Evolutionary conservation across 2,888 invertebrate species (phyloP).

Genomic region (Nephrotoma guestfalica): DNA sequence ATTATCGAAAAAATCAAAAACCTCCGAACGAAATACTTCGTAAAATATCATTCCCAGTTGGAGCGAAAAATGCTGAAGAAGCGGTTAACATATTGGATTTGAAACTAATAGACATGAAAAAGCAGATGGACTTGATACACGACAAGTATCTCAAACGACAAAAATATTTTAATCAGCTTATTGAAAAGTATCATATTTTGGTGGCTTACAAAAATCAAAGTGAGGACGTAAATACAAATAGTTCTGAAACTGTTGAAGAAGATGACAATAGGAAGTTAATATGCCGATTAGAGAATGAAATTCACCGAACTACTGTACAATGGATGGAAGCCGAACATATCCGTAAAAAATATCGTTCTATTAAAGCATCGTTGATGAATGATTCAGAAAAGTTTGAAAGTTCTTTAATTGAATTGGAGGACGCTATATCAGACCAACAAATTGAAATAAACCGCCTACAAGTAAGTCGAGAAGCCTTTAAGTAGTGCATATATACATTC

Average conservation of each 20-base stretch:
- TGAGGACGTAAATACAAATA: constrained; percentile 17
- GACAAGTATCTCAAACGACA: constrained; percentile 53
- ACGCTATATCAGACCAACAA: constrained; percentile 49
- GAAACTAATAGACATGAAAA: constrained; percentile 51
- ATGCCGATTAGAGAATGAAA: constrained; percentile 62
- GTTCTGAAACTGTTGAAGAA: constrained; percentile 32
- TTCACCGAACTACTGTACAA: constrained; percentile 66
- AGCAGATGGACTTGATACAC: constrained; percentile 55
- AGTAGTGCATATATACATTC: neutral
- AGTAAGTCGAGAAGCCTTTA: constrained; percentile 26
- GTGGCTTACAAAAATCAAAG: constrained; percentile 40
- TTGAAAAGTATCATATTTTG: constrained; percentile 45
- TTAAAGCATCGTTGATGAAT: constrained; percentile 50
- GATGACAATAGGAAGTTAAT: constrained; percentile 51
- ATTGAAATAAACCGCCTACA: constrained; percentile 61
- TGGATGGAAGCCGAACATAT: constrained; percentile 70
- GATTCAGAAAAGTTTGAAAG: constrained; percentile 62
- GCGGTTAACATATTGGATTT: constrained; percentile 44
- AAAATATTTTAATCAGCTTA: constrained; percentile 39
- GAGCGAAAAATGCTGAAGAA: constrained; percentile 35
- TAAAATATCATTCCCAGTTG: constrained; percentile 30
- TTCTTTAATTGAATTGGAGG: constrained; percentile 52
- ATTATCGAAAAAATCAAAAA: constrained; percentile 24
- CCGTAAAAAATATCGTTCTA: constrained; percentile 58
- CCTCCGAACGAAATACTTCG: constrained; percentile 20